Evolutionary conservation across 2,888 invertebrate species (phyloP).

Genomic region (Sclerodermus sp.): DNA sequence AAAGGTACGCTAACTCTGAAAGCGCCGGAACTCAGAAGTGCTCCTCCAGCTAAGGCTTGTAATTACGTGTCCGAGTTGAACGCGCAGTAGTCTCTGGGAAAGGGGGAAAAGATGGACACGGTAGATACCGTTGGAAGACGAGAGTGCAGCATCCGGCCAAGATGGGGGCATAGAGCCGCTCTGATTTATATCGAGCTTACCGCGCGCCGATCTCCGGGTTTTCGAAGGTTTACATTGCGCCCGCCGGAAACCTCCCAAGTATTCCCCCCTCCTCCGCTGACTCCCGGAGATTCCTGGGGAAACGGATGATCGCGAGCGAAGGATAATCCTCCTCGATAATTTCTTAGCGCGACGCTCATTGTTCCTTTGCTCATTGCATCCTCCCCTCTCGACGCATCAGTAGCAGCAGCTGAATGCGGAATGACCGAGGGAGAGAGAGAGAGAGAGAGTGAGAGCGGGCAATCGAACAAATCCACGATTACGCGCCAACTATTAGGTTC

Average conservation of each 20-base stretch:
- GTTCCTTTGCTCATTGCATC: too few species aligned
- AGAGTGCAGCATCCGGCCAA: slow-evolving; percentile 7
- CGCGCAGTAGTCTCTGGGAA: slow-evolving; percentile 6
- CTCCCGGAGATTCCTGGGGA: too few species aligned
- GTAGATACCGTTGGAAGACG: slow-evolving; percentile 14
- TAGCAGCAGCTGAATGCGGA: too few species aligned
- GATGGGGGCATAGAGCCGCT: slow-evolving; percentile 14
- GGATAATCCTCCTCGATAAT: too few species aligned
- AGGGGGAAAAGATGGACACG: slow-evolving; percentile 21
- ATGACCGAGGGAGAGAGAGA: too few species aligned
- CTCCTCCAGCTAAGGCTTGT: slow-evolving; percentile 24
- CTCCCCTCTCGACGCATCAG: too few species aligned
- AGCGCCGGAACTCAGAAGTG: slow-evolving; percentile 19
- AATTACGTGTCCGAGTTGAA: slow-evolving; percentile 32
- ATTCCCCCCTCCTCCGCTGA: slow-evolving; percentile 9
- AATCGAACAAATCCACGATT: too few species aligned
- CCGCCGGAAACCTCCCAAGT: slow-evolving; percentile 2
- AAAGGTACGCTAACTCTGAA: slow-evolving; percentile 16
- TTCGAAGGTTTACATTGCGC: slow-evolving; percentile 19
- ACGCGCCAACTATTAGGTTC: too few species aligned
- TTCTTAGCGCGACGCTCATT: too few species aligned
- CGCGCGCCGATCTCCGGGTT: slow-evolving; percentile 24
- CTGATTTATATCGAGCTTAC: slow-evolving; percentile 34
- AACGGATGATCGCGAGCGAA: too few species aligned
- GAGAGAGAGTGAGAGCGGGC: too few species aligned